Conservation (phyloP, 1,140 invertebrate genomes). For the Littorina saxatilis region DNA sequence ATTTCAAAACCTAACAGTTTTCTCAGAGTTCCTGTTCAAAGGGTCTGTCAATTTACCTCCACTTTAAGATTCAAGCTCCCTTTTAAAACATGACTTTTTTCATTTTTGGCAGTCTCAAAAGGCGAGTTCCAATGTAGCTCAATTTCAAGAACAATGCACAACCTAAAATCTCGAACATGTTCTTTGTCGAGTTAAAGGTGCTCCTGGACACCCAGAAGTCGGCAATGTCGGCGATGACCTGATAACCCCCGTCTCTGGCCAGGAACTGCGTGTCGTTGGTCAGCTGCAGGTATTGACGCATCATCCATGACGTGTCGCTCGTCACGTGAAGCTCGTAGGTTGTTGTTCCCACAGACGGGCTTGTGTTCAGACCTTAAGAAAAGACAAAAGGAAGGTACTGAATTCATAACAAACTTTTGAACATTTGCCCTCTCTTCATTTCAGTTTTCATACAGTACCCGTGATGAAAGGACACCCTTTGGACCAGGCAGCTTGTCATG, state of each 20-base stretch:
- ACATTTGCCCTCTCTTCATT: neutral
- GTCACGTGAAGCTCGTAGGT: conserved; percentile 74
- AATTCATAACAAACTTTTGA: neutral
- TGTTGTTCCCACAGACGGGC: conserved; percentile 52
- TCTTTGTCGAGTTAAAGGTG: conserved; percentile 44
- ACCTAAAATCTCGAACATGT: conserved; percentile 64
- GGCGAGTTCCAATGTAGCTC: no score
- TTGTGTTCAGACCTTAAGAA: neutral
- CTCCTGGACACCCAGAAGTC: conserved; percentile 73
- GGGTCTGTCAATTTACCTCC: no score
- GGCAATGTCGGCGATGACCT: conserved; percentile 71
- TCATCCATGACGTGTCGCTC: conserved; percentile 75
- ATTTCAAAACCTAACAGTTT: no score
- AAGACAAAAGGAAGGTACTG: neutral
- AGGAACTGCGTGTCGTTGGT: conserved; percentile 65
- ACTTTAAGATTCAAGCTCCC: no score
- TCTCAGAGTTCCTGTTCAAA: no score
- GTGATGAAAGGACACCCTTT: no score
- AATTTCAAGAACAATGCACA: no score
- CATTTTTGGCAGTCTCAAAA: no score
- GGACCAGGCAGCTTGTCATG: no score
- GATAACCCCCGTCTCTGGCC: conserved; percentile 47
- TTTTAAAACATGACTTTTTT: no score
- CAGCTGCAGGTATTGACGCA: conserved; percentile 73
- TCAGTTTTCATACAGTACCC: no score